These are phyloP conservation scores for Schizothorax lantsangensis DNA, from an alignment of 2,797 vertebrate species.

Conservation along the genomic window DNA sequence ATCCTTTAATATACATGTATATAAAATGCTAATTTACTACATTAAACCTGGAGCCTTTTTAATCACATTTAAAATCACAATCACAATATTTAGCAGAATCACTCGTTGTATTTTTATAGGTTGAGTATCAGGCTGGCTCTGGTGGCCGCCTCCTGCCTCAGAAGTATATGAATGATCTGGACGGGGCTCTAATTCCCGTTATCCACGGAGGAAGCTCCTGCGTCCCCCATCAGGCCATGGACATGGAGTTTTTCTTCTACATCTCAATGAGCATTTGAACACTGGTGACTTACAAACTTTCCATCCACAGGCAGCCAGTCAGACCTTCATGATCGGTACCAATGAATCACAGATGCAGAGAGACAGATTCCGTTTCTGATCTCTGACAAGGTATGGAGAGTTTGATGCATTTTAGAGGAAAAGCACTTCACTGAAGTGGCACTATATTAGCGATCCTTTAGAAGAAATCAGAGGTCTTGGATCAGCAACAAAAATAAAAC, in stretches of 20 bases:
- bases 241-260: slow-evolving; percentile 93
- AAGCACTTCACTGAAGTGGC: background rate
- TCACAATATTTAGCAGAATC: background rate
- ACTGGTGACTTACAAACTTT: slow-evolving; percentile 19
- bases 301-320: slow-evolving; percentile 41
- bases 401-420: slow-evolving; percentile 14
- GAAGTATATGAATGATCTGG: slow-evolving; percentile 91
- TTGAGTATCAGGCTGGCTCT: slow-evolving; percentile 93
- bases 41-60: background rate
- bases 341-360: slow-evolving; percentile 34
- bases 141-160: slow-evolving; percentile 87
- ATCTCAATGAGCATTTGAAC: slow-evolving; percentile 82
- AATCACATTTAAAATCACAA: background rate
- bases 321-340: slow-evolving; percentile 37
- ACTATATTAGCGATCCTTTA: slow-evolving; percentile 13
- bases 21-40: too few relatives aligned
- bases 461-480: slow-evolving; percentile 2
- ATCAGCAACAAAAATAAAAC: background rate
- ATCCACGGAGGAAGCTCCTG: slow-evolving; percentile 86
- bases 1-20: background rate
- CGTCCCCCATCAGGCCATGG: slow-evolving; percentile 82
- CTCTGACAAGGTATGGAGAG: slow-evolving; percentile 42
- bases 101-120: slow-evolving; percentile 72
- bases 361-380: background rate
- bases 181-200: slow-evolving; percentile 90